Base-by-base conservation (phyloP, 2,888 invertebrate genomes). In the Pseudolycoriella hygida region DNA sequence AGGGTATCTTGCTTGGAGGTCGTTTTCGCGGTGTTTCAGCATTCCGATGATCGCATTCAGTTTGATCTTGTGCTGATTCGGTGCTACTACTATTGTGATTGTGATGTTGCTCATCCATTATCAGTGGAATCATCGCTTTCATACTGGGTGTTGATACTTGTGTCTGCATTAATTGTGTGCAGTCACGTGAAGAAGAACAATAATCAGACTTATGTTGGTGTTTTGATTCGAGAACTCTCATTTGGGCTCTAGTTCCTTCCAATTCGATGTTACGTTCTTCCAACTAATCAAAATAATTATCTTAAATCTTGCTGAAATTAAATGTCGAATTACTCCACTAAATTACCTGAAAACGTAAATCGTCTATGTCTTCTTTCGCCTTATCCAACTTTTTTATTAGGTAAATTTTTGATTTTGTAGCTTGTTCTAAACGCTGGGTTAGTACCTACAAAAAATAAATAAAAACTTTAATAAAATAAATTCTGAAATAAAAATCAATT, bases 231-330 rank as follows among this genome's bases (percentile, higher is more conserved):
- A 84, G 64, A 50, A 83, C 73, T n/a, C 85, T 73, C 47, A 84
- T 71, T 47, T 77, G 74, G 1, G 85, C 85, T 50, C 76, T 71
- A 14, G 85, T 82, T n/a, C 85, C 84, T 62, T 86, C 86, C 55
- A 86, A 57, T 60, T 87, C 84, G 54, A 86, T 84, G 56, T 76
- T 81, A 59, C 80, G 78, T 62, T 87, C 85, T 62, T 84, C 84
- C 54, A 87, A 65, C 84, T 87, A 25, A 25, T 25, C 25, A 8
- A 25, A 8, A 25, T 6, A 25, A 25, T 25, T 25, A 8, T 25
- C 8, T 6, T 17, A 15, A 31, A 25, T 42, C 10, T n/a, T 18
- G n/a, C 8, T 8, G 17, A 30, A 30, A 30, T 25, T 14, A 15
- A 11, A 5, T 15, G 12, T 40, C 12, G 17, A n/a, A n/a, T 15